phyloP scores from a whole-genome alignment of 2,888 invertebrate genomes.

The Dynastes maya region DNA sequence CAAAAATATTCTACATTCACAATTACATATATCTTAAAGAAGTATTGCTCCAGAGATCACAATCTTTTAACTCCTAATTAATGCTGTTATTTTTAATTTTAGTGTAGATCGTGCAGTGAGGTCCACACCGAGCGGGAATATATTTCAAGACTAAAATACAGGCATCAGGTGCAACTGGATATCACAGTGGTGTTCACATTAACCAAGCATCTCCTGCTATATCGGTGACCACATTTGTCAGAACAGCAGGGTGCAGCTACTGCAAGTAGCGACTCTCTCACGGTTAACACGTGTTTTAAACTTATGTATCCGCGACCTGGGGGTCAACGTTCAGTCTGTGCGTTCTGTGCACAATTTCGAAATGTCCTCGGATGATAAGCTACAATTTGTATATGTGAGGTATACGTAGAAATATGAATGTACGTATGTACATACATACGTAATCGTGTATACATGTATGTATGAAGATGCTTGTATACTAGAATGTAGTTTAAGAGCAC shows the following conservation, averaged over 20 bases:
- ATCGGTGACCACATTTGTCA: conserved; percentile 62
- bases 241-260: conserved; percentile 60
- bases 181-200: conserved; percentile 52
- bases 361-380: conserved; percentile 45
- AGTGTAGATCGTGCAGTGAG: conserved; percentile 34
- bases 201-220: conserved; percentile 54
- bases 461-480: background rate
- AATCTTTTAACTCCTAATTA: conserved; percentile 38
- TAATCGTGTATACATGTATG: background rate
- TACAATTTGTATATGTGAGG: conserved; percentile 30
- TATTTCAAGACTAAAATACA: conserved; percentile 49
- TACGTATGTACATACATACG: background rate
- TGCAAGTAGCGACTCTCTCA: conserved; percentile 56
- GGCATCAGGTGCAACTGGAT: conserved; percentile 52
- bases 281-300: conserved; percentile 54
- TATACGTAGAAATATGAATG: background rate
- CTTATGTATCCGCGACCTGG: conserved; percentile 50
- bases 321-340: conserved; percentile 53
- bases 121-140: conserved; percentile 35
- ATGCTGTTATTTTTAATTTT: conserved; percentile 46
- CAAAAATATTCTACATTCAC: background rate
- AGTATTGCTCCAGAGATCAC: conserved; percentile 9
- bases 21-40: conserved; percentile 5
- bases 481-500: background rate
- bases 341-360: conserved; percentile 46